phyloP scores from a whole-genome alignment of 2,888 invertebrate species.

The Metopia argyrocephala region DNA sequence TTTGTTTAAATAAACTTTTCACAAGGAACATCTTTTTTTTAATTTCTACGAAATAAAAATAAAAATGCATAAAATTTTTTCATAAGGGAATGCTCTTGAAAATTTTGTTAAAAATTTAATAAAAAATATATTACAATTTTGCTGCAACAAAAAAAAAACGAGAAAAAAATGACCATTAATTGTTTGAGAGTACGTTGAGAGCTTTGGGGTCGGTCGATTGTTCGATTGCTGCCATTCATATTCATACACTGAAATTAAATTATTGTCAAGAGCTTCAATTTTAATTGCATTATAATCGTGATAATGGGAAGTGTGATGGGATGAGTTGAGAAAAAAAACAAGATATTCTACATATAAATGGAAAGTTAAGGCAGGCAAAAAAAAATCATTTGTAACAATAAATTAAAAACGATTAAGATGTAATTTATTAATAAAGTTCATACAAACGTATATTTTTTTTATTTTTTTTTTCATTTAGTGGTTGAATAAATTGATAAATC shows the following conservation, averaged over 20 bases:
- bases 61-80: slow-evolving; percentile 25
- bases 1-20: slow-evolving; percentile 20
- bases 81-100: slow-evolving; percentile 30
- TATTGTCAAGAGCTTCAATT: slow-evolving; percentile 48
- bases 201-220: not conserved
- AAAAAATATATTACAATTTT: no score
- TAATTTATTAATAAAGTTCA: slow-evolving; percentile 28
- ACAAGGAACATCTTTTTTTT: no score
- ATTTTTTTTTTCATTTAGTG: no score
- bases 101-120: slow-evolving; percentile 21
- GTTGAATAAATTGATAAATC: no score
- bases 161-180: slow-evolving; percentile 49
- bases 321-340: no score
- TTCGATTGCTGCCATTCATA: not conserved
- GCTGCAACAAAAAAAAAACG: not conserved
- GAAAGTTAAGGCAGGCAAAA: not conserved
- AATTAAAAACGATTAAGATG: slow-evolving; percentile 56
- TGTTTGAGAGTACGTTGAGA: slow-evolving; percentile 41
- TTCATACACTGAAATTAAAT: slow-evolving; percentile 55
- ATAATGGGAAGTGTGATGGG: slow-evolving; percentile 7
- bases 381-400: slow-evolving; percentile 51
- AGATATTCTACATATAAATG: no score
- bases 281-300: slow-evolving; percentile 36
- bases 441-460: not conserved
- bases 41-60: no score